These are phyloP conservation scores for Cataglyphis livida DNA, from an alignment of 2,888 invertebrate species.

Conservation along the genomic window DNA sequence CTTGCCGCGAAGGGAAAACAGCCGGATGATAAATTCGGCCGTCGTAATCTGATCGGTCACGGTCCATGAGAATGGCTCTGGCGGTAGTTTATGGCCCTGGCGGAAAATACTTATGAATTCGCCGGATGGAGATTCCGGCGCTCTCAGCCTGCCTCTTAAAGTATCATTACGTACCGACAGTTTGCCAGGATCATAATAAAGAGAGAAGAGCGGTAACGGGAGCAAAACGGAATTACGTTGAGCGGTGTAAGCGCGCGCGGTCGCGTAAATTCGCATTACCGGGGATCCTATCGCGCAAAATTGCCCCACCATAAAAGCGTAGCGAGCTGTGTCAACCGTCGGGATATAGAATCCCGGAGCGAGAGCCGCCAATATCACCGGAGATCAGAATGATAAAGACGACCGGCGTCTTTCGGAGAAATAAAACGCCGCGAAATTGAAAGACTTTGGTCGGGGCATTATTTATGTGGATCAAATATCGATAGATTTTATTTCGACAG, in stretches of 20 bases:
- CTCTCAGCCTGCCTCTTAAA: constrained; percentile 51
- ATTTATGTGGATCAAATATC: constrained; percentile 41
- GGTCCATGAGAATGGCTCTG: constrained; percentile 49
- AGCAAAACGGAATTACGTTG: constrained; percentile 57
- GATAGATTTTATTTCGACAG: constrained; percentile 1
- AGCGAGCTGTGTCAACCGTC: constrained; percentile 69
- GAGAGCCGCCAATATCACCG: constrained; percentile 59
- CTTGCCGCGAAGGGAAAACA: constrained; percentile 40
- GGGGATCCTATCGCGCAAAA: constrained; percentile 68
- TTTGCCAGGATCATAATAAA: constrained; percentile 66
- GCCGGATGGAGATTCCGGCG: constrained; percentile 46
- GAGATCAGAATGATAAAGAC: constrained; percentile 61
- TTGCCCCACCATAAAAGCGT: constrained; percentile 65
- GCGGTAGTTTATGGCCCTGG: constrained; percentile 39
- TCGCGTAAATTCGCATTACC: constrained; percentile 73
- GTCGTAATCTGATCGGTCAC: constrained; percentile 61
- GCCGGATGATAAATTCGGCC: constrained; percentile 53
- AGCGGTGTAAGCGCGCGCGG: constrained; percentile 40
- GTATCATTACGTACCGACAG: constrained; percentile 67
- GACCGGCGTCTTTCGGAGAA: constrained; percentile 43
- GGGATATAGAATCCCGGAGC: constrained; percentile 67
- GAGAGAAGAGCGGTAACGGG: constrained; percentile 31
- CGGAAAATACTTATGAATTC: constrained; percentile 63
- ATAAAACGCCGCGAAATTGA: constrained; percentile 47
- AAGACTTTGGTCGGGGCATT: constrained; percentile 7